A percentile compares a stretch with the other conserved stretches of the same genome.
Conservation (phyloP, 64 coral and sea anemone genomes). For the Dendronephthya gigantea region DNA sequence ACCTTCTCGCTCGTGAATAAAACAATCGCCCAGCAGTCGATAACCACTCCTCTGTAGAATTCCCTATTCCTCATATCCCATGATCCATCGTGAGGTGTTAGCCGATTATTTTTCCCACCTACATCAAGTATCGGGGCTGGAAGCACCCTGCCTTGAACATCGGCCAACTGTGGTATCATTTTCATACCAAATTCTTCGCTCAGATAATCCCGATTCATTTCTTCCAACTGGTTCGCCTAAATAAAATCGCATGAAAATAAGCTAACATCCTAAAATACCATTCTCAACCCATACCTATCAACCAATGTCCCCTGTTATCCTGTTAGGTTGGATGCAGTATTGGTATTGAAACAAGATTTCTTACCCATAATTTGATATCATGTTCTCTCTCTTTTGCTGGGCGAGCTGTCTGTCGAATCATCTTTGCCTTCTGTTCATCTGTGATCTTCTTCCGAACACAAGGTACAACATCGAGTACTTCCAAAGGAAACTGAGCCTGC, state of each 20-base stretch:
- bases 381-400: constrained; percentile 48
- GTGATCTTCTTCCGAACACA: constrained; percentile 49
- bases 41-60: constrained; percentile 24
- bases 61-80: constrained; percentile 67
- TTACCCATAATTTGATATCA: constrained; percentile 56
- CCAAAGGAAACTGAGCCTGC: constrained; percentile 57
- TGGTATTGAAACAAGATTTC: neutral
- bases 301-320: neutral
- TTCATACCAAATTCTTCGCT: constrained; percentile 44
- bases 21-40: constrained; percentile 49
- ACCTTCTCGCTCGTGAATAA: neutral
- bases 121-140: constrained; percentile 45
- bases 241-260: neutral
- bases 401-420: constrained; percentile 51
- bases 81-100: constrained; percentile 51
- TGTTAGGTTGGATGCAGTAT: neutral
- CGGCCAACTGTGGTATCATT: constrained; percentile 47
- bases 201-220: constrained; percentile 36
- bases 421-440: constrained; percentile 49
- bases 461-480: constrained; percentile 65
- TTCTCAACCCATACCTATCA: neutral
- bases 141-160: constrained; percentile 52
- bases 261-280: no score
- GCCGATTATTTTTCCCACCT: constrained; percentile 2
- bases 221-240: constrained; percentile 40